Evolutionary conservation across 1,140 invertebrate genomes (phyloP).

Genomic region (Bombus terrestris): DNA sequence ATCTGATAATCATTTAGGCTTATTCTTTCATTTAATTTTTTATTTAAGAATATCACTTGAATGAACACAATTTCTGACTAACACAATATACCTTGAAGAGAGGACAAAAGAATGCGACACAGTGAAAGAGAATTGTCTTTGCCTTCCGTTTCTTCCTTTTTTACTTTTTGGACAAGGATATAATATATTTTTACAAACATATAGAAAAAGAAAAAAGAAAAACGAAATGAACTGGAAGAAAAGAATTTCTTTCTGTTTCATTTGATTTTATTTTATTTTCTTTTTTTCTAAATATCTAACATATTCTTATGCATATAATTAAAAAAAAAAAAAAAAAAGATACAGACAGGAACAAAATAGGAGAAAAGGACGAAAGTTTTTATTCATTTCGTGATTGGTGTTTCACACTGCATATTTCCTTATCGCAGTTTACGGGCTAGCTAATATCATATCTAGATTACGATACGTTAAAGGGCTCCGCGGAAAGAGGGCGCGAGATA

Average conservation of each 20-base stretch:
- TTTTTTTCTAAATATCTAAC: not conserved
- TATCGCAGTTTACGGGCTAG: slow-evolving; percentile 29
- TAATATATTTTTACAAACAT: not conserved
- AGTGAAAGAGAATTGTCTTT: too few species aligned
- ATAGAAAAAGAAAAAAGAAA: not conserved
- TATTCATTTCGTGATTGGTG: not conserved
- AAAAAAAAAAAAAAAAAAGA: not conserved
- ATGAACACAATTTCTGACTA: too few species aligned
- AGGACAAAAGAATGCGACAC: too few species aligned
- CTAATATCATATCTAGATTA: slow-evolving; percentile 40
- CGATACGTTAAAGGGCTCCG: slow-evolving; percentile 45
- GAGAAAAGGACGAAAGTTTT: not conserved
- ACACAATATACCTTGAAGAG: too few species aligned
- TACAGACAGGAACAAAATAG: not conserved
- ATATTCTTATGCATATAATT: not conserved
- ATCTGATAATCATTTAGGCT: not conserved
- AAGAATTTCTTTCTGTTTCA: not conserved
- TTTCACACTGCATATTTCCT: slow-evolving; percentile 23
- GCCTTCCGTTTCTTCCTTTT: not conserved
- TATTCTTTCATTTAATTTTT: not conserved
- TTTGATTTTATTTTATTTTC: not conserved
- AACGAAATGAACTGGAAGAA: not conserved
- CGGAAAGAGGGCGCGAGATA: slow-evolving; percentile 56
- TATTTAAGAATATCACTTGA: not conserved
- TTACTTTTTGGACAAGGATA: not conserved